These are phyloP conservation scores for Edolisoma coerulescens DNA, from an alignment of 2,113 vertebrate genomes.

Conservation along the genomic window DNA sequence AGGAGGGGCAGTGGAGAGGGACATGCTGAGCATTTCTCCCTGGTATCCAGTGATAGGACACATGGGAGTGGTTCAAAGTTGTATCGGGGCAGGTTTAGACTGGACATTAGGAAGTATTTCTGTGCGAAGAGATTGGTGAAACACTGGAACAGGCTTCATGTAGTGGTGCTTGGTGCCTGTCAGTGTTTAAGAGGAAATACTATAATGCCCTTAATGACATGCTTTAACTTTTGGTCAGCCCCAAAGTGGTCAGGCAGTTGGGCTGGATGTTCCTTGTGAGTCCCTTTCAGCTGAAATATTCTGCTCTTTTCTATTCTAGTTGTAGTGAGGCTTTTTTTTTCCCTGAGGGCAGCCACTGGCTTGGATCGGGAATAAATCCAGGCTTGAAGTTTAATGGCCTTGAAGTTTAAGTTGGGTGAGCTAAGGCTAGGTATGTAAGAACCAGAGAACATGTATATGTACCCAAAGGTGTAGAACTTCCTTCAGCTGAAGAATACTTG, in stretches of 20 bases:
- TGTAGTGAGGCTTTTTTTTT: not conserved
- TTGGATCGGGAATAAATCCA: not conserved
- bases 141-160: not conserved
- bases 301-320: not conserved
- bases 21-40: not conserved
- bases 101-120: not conserved
- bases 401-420: not conserved
- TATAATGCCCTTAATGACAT: not conserved
- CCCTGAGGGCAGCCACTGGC: not conserved
- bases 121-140: not conserved
- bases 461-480: not conserved
- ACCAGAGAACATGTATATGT: not conserved
- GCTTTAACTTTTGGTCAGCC: not conserved
- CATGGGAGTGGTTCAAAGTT: not conserved
- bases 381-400: not conserved
- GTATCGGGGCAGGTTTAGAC: not conserved
- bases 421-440: not conserved
- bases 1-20: not conserved
- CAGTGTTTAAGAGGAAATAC: not conserved
- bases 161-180: accelerated
- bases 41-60: not conserved
- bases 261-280: not conserved
- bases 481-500: not conserved
- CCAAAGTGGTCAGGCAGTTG: not conserved
- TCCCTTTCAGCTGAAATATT: not conserved